Evolutionary conservation across 2,888 invertebrate genomes (phyloP).

Genomic region (Hydraecia micacea): DNA sequence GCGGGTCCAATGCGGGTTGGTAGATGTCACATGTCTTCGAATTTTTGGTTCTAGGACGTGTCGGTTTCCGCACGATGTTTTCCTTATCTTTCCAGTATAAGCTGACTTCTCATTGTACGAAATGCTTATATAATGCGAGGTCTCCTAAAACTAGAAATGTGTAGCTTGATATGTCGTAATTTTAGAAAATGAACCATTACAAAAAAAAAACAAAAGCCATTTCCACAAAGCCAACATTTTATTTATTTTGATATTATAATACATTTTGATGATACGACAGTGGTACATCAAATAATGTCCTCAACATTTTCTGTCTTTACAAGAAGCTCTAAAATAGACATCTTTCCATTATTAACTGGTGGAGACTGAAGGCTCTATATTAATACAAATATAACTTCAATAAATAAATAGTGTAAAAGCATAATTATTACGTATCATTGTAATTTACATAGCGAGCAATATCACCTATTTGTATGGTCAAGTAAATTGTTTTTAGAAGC

Average conservation of each 20-base stretch:
- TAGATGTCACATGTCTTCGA: too few species aligned
- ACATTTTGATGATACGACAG: conserved; percentile 73
- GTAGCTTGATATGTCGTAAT: not conserved
- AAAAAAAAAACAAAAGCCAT: conserved; percentile 63
- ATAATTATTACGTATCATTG: conserved; percentile 77
- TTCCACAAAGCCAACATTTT: conserved; percentile 81
- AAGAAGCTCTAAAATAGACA: conserved; percentile 73
- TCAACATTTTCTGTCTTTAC: conserved; percentile 73
- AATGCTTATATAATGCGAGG: not conserved
- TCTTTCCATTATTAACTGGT: conserved; percentile 54
- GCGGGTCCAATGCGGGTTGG: too few species aligned
- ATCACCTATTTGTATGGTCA: conserved; percentile 26
- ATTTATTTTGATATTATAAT: conserved; percentile 77
- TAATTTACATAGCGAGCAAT: conserved; percentile 63
- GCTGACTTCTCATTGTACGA: not conserved
- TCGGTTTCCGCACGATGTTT: too few species aligned
- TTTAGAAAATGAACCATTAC: not conserved
- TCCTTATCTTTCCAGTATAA: not conserved
- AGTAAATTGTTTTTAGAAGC: conserved; percentile 23
- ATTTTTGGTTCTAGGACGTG: too few species aligned
- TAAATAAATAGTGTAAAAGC: conserved; percentile 86
- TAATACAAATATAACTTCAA: conserved; percentile 84
- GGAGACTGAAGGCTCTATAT: conserved; percentile 76
- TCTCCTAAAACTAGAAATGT: not conserved
- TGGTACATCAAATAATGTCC: conserved; percentile 70